These are phyloP conservation scores for Diorhabda sublineata DNA, from an alignment of 1,140 invertebrate species.

Conservation along the genomic window DNA sequence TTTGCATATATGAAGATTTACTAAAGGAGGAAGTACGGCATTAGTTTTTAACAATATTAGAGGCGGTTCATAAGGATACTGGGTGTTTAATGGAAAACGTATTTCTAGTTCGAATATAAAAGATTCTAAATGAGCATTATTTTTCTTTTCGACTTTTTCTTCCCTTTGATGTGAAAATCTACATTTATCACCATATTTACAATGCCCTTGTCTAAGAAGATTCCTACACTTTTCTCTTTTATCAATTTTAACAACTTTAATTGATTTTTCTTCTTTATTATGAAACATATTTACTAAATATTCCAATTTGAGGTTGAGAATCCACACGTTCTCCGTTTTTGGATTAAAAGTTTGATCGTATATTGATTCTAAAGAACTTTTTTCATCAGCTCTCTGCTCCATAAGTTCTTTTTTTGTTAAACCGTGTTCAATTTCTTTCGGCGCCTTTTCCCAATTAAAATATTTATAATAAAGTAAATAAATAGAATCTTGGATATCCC, in stretches of 20 bases:
- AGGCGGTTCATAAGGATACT: conserved; percentile 69
- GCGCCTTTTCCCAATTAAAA: conserved; percentile 51
- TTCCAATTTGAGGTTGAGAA: conserved; percentile 60
- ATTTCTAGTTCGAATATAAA: conserved; percentile 64
- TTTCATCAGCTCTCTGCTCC: conserved; percentile 64
- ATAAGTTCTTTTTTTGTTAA: conserved; percentile 53
- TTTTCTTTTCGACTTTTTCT: conserved; percentile 43
- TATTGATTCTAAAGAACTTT: conserved; percentile 67
- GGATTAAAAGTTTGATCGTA: conserved; percentile 64
- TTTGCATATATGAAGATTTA: conserved; percentile 60
- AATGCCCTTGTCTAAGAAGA: conserved; percentile 60
- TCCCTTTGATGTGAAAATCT: conserved; percentile 63
- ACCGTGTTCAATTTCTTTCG: conserved; percentile 40
- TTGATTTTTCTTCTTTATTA: conserved; percentile 47
- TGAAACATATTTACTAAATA: conserved; percentile 61
- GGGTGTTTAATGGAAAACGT: conserved; percentile 62
- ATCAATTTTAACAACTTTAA: conserved; percentile 39
- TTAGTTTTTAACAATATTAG: conserved; percentile 63
- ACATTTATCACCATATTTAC: conserved; percentile 67
- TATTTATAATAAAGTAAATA: conserved; percentile 67
- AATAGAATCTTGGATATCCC: conserved; percentile 62
- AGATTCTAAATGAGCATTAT: conserved; percentile 38
- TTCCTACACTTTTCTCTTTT: conserved; percentile 64
- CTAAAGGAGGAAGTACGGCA: conserved; percentile 54
- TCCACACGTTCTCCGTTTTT: conserved; percentile 65